Evolutionary conservation across 2,113 vertebrate genomes (phyloP).

Genomic region (Pteruthius melanotis): DNA sequence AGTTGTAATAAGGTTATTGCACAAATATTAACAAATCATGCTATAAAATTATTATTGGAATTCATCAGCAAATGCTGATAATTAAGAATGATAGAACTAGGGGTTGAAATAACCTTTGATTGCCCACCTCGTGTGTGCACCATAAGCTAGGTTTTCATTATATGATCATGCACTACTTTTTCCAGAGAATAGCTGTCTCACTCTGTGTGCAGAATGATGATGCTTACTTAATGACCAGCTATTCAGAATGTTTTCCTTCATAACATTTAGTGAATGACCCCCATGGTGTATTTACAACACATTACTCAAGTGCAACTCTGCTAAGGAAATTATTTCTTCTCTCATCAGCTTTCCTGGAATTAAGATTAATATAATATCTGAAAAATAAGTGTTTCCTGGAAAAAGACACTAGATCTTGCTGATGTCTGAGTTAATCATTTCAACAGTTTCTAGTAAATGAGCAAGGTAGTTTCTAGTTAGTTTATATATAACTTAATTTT

Average conservation of each 20-base stretch:
- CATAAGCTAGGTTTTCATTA: not conserved
- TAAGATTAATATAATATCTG: not conserved
- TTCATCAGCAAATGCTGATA: not conserved
- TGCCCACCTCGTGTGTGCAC: not conserved
- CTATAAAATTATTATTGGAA: not conserved
- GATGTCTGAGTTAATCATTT: not conserved
- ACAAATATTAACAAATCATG: not conserved
- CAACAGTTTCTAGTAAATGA: not conserved
- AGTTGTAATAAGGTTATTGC: not conserved
- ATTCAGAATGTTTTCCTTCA: not conserved
- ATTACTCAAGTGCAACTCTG: not conserved
- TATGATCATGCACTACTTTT: not conserved
- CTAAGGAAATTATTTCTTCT: not conserved
- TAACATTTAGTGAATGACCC: not conserved
- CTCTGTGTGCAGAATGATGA: not conserved
- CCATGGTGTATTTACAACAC: not conserved
- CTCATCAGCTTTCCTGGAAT: not conserved
- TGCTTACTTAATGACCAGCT: not conserved
- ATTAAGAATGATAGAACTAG: not conserved
- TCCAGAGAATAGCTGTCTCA: not conserved
- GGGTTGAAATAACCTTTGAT: not conserved
- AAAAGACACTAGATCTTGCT: not conserved
- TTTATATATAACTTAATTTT: not conserved
- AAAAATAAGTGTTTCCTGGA: not conserved
- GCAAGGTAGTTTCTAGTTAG: not conserved